These are phyloP conservation scores for Frieseomelitta varia DNA, from an alignment of 1,140 invertebrate species.

Conservation along the genomic window DNA sequence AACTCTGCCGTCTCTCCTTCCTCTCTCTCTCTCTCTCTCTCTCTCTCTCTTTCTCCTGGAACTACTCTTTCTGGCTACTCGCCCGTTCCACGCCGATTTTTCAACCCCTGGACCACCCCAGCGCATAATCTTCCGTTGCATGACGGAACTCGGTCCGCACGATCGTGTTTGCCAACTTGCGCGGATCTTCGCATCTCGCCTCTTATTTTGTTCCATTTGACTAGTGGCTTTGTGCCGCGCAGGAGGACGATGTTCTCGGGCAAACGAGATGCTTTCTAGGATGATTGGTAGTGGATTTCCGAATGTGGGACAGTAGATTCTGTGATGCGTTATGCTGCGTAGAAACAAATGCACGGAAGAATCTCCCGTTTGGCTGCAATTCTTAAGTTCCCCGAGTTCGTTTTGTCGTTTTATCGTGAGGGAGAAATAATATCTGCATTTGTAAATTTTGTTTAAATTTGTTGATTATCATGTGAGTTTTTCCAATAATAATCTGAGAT, in stretches of 20 bases:
- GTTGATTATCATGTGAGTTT: no score
- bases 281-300: not conserved
- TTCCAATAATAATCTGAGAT: no score
- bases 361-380: not conserved
- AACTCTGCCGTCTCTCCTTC: not conserved
- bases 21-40: no score
- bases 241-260: not conserved
- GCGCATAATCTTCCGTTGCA: slow-evolving; percentile 20
- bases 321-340: no score
- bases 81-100: slow-evolving; percentile 41
- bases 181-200: not conserved
- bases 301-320: not conserved
- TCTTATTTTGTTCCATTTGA: not conserved
- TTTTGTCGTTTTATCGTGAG: no score
- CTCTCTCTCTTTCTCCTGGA: not conserved
- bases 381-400: not conserved
- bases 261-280: not conserved
- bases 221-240: no score
- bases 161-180: slow-evolving; percentile 21
- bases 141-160: not conserved
- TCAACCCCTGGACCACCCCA: slow-evolving; percentile 5
- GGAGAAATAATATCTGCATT: no score
- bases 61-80: slow-evolving; percentile 37
- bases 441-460: no score
- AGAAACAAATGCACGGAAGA: not conserved